These are phyloP conservation scores for Paradisaea rubra DNA, from an alignment of 2,113 vertebrate species.

Conservation along the genomic window DNA sequence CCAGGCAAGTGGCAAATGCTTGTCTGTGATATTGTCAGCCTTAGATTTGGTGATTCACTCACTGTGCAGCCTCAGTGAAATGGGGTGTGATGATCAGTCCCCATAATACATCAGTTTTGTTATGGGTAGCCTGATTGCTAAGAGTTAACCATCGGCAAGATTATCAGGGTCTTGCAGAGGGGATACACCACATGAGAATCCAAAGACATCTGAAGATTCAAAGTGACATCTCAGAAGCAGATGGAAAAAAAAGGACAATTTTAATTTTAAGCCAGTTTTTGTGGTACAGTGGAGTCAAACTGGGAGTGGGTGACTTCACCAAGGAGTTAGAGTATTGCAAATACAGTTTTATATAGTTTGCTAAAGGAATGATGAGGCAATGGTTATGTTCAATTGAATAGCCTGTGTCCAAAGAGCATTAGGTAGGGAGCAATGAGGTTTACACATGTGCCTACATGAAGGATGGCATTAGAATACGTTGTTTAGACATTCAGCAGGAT, in stretches of 20 bases:
- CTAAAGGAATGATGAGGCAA: not conserved
- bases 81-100: not conserved
- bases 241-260: not conserved
- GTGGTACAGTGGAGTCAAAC: not conserved
- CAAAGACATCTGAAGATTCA: not conserved
- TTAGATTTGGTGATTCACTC: not conserved
- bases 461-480: not conserved
- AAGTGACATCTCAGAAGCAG: not conserved
- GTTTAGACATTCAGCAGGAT: not conserved
- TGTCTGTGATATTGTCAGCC: not conserved
- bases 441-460: accelerated
- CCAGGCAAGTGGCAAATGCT: not conserved
- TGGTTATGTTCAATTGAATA: not conserved
- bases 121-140: not conserved
- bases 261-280: not conserved
- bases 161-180: not conserved
- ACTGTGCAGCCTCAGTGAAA: not conserved
- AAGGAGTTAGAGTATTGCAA: not conserved
- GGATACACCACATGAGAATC: not conserved
- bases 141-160: not conserved
- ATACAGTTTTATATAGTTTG: not conserved
- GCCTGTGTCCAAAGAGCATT: not conserved
- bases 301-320: not conserved
- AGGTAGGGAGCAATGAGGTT: not conserved
- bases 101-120: not conserved